Evolutionary conservation across 2,888 invertebrate genomes (phyloP).

Genomic region (Ommatoiulus sabulosus): DNA sequence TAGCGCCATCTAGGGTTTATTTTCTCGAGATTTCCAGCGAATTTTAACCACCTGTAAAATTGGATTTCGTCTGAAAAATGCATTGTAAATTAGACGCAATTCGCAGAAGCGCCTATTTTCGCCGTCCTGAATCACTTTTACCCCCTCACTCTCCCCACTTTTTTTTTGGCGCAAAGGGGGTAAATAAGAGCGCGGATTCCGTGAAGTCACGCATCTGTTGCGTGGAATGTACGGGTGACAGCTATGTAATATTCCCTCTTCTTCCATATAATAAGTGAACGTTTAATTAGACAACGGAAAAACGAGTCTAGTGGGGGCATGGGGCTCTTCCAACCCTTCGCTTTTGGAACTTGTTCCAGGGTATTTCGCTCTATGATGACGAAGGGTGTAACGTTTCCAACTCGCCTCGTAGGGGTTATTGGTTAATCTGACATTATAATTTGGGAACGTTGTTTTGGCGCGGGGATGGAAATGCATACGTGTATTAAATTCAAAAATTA

Average conservation of each 20-base stretch:
- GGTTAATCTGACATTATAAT: conserved; percentile 14
- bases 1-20: too few species aligned
- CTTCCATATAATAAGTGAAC: conserved; percentile 18
- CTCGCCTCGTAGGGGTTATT: background rate
- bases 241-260: conserved; percentile 14
- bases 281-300: background rate
- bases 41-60: background rate
- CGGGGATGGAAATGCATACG: background rate
- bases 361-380: background rate
- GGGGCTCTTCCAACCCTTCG: background rate
- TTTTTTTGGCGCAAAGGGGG: conserved; percentile 10
- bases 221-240: background rate
- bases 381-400: conserved; percentile 24
- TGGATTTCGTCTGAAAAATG: background rate
- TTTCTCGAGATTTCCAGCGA: background rate
- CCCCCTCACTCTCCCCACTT: background rate
- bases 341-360: background rate
- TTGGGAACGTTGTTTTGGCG: background rate
- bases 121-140: conserved; percentile 6
- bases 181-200: background rate
- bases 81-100: background rate
- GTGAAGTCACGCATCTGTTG: conserved; percentile 19
- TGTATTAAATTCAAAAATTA: background rate
- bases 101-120: conserved; percentile 21
- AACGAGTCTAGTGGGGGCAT: background rate